phyloP scores from a whole-genome alignment of 2,113 vertebrate species.

The Circaetus cinerascens region DNA sequence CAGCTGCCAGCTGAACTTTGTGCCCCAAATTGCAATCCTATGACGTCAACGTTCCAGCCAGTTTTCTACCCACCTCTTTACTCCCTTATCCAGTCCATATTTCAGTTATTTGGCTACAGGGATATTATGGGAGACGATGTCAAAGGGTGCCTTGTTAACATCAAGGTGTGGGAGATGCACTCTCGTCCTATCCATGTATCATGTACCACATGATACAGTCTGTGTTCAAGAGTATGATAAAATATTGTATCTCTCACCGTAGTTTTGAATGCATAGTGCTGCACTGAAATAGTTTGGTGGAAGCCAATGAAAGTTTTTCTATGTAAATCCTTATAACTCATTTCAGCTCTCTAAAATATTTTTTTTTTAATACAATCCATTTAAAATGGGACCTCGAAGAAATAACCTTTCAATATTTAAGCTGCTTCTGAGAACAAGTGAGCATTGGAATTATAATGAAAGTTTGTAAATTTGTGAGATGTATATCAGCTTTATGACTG shows the following conservation, averaged over 20 bases:
- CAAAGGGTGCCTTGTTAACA: neutral
- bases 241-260: neutral
- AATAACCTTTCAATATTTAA: slow-evolving; percentile 3
- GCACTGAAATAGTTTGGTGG: neutral
- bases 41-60: neutral
- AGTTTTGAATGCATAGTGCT: neutral
- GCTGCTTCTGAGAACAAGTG: neutral
- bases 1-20: neutral
- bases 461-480: slow-evolving; percentile 6
- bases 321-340: neutral
- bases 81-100: rapidly evolving
- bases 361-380: neutral
- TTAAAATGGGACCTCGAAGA: neutral
- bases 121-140: neutral
- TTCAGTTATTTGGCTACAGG: neutral
- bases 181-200: neutral
- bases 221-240: neutral
- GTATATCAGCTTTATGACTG: neutral
- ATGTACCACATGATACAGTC: neutral
- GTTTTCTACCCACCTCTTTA: neutral
- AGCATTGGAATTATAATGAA: neutral
- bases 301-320: neutral
- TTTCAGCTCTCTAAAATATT: neutral
- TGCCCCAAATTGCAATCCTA: neutral
- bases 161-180: neutral